Conservation (phyloP, 2,888 invertebrate species). For the Drosophila prostipennis region DNA sequence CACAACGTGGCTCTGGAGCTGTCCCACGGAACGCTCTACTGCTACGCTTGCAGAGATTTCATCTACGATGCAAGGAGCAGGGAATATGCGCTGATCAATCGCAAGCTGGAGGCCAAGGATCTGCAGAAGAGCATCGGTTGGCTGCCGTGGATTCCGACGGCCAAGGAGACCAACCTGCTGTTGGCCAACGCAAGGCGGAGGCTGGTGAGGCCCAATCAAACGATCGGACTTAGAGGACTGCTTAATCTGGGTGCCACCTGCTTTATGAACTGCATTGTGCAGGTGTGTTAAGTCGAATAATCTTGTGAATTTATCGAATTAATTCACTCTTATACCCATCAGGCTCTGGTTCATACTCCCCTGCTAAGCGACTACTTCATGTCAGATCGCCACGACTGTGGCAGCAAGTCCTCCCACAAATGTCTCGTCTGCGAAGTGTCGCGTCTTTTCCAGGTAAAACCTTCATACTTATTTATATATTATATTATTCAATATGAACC, state of each 20-base stretch:
- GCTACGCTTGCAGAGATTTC: slow-evolving; percentile 95
- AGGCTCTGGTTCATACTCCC: slow-evolving; percentile 97
- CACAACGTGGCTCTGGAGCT: slow-evolving; percentile 95
- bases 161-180: slow-evolving; percentile 90
- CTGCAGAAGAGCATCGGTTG: slow-evolving; percentile 87
- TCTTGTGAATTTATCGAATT: neutral
- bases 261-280: slow-evolving; percentile 99
- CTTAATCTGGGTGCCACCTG: slow-evolving; percentile 98
- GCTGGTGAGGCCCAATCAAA: slow-evolving; percentile 91
- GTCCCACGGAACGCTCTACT: slow-evolving; percentile 94
- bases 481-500: no score
- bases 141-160: slow-evolving; percentile 92
- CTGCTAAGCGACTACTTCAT: slow-evolving; percentile 97
- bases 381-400: slow-evolving; percentile 95
- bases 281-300: slow-evolving; percentile 84
- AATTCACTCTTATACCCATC: slow-evolving; percentile 41
- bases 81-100: slow-evolving; percentile 86
- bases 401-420: slow-evolving; percentile 87
- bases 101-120: slow-evolving; percentile 86
- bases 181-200: slow-evolving; percentile 91
- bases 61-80: slow-evolving; percentile 92
- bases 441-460: slow-evolving; percentile 95
- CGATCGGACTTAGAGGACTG: slow-evolving; percentile 95
- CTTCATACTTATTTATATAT: neutral
- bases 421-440: slow-evolving; percentile 98